Evolutionary conservation across 2,888 invertebrate species (phyloP).

Genomic region (Tinea semifulvella): DNA sequence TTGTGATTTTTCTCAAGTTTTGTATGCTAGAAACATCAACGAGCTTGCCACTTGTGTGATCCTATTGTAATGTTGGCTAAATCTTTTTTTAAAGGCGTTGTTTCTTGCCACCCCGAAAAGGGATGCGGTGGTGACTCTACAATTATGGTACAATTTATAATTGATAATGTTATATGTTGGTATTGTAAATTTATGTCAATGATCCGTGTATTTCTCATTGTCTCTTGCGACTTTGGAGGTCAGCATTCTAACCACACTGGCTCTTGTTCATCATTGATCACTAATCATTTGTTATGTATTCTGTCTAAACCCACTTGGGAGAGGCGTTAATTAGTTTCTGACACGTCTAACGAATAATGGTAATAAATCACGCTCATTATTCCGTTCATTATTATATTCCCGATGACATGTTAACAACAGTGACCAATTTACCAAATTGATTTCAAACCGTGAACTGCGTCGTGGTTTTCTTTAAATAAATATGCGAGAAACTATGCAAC

Average conservation of each 20-base stretch:
- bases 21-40: no score
- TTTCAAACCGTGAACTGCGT: not conserved
- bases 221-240: no score
- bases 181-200: no score
- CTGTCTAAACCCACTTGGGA: not conserved
- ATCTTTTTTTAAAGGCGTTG: no score
- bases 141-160: no score
- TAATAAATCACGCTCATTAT: slow-evolving; percentile 11
- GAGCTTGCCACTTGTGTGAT: no score
- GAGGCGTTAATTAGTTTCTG: slow-evolving; percentile 11
- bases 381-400: slow-evolving; percentile 9
- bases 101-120: no score
- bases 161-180: no score
- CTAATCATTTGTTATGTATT: slow-evolving; percentile 18
- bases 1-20: no score
- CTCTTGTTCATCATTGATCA: slow-evolving; percentile 23
- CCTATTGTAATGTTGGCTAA: no score
- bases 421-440: slow-evolving; percentile 13
- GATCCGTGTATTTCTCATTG: no score
- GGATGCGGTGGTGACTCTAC: no score
- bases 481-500: not conserved
- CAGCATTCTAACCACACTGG: slow-evolving; percentile 15
- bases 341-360: slow-evolving; percentile 9
- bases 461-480: not conserved
- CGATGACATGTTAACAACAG: slow-evolving; percentile 13